Evolutionary conservation across 1,140 invertebrate genomes (phyloP).

Genomic region (Zaprionus vittiger): DNA sequence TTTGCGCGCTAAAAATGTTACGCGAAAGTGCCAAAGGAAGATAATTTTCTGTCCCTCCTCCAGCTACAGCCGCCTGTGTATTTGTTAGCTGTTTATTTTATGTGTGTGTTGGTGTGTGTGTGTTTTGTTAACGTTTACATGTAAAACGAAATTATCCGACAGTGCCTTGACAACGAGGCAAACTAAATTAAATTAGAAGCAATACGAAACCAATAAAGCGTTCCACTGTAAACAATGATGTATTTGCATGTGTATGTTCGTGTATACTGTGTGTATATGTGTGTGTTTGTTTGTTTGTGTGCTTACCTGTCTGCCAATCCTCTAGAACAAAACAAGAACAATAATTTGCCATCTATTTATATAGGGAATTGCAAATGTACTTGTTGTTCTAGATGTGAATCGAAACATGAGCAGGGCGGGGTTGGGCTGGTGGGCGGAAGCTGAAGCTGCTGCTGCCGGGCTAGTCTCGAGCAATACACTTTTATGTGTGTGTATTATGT

Average conservation of each 20-base stretch:
- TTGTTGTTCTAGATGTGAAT: constrained; percentile 42
- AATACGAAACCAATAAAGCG: constrained; percentile 5
- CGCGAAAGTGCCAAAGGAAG: constrained; percentile 15
- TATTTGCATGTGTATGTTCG: neutral
- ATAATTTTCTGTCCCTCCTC: neutral
- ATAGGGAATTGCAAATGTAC: constrained; percentile 50
- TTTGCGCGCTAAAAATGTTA: constrained; percentile 34
- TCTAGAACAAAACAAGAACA: constrained; percentile 14
- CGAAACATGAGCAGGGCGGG: constrained; percentile 1
- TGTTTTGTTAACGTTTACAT: neutral
- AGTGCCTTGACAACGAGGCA: constrained; percentile 13
- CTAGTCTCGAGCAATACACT: neutral
- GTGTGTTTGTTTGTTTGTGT: neutral
- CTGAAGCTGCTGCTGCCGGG: constrained; percentile 1
- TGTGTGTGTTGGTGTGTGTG: neutral
- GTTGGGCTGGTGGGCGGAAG: neutral
- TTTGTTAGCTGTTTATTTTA: neutral
- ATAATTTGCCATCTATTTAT: constrained; percentile 46
- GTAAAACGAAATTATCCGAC: constrained; percentile 20
- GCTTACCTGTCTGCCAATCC: constrained; percentile 10
- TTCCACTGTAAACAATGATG: constrained; percentile 39
- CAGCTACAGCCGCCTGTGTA: neutral
- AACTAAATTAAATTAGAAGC: constrained; percentile 39
- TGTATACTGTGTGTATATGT: neutral
- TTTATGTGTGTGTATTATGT: neutral